Evolutionary conservation across 2,797 vertebrate species (phyloP).

Genomic region (Pipistrellus pipistrellus): DNA sequence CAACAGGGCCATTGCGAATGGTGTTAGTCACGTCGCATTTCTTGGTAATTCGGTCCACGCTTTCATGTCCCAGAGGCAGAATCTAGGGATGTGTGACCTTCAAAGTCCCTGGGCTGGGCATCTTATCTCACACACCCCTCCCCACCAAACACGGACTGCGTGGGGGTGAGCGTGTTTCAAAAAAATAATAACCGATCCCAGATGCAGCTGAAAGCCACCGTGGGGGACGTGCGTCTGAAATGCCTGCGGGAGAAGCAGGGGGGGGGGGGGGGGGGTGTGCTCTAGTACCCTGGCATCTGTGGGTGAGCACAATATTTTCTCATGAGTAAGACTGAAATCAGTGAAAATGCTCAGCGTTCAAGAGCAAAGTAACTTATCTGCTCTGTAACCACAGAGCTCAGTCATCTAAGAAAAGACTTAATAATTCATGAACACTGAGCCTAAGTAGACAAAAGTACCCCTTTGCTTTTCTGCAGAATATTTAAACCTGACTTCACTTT

Average conservation of each 20-base stretch:
- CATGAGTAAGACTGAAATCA: constrained; percentile 89
- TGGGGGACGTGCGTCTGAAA: background rate
- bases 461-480: constrained; percentile 51
- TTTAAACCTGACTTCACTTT: background rate
- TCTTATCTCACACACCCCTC: background rate
- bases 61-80: constrained; percentile 37
- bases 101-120: constrained; percentile 35
- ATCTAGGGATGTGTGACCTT: background rate
- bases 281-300: constrained; percentile 46
- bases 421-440: constrained; percentile 50
- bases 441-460: constrained; percentile 34
- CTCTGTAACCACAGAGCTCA: constrained; percentile 68
- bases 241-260: background rate
- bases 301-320: constrained; percentile 78
- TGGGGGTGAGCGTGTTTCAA: too few species aligned
- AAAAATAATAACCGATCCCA: constrained; percentile 25
- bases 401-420: constrained; percentile 64
- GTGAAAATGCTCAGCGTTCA: constrained; percentile 80
- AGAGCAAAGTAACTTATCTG: constrained; percentile 73
- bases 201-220: constrained; percentile 57
- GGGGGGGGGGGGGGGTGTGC: background rate
- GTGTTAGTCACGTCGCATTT: background rate
- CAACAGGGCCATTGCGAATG: background rate
- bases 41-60: background rate
- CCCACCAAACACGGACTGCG: background rate